Conservation (phyloP, 2,888 invertebrate genomes). For the Hirudinaria manillensis region DNA sequence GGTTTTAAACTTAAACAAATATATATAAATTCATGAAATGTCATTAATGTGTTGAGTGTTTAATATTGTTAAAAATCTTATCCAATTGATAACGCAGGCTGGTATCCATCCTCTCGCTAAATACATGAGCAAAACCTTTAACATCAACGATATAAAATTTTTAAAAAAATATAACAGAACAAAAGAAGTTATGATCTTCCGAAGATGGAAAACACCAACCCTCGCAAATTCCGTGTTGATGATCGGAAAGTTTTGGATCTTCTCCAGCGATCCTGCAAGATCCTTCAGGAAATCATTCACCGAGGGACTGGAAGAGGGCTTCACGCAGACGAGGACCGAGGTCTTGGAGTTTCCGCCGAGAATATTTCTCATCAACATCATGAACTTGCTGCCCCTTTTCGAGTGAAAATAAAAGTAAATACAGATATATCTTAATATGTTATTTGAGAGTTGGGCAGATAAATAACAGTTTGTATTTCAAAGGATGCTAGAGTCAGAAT, state of each 20-base stretch:
- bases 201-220: neutral
- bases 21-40: too few species aligned
- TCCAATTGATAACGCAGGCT: too few species aligned
- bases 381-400: neutral
- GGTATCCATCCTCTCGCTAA: too few species aligned
- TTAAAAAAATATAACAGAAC: neutral
- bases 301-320: neutral
- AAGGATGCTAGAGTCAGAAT: too few species aligned
- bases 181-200: neutral
- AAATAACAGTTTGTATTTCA: too few species aligned
- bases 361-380: constrained; percentile 3
- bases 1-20: too few species aligned
- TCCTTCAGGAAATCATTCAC: neutral
- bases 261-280: neutral
- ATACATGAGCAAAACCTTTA: too few species aligned
- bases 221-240: neutral
- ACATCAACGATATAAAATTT: too few species aligned
- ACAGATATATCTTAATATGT: too few species aligned
- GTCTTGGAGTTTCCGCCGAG: constrained; percentile 23
- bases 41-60: too few species aligned
- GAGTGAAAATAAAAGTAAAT: neutral
- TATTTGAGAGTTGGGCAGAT: too few species aligned
- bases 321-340: neutral
- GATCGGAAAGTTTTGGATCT: constrained; percentile 16
- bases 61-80: too few species aligned